phyloP scores from a whole-genome alignment of 1,140 invertebrate genomes.

The Drosophila tristis region DNA sequence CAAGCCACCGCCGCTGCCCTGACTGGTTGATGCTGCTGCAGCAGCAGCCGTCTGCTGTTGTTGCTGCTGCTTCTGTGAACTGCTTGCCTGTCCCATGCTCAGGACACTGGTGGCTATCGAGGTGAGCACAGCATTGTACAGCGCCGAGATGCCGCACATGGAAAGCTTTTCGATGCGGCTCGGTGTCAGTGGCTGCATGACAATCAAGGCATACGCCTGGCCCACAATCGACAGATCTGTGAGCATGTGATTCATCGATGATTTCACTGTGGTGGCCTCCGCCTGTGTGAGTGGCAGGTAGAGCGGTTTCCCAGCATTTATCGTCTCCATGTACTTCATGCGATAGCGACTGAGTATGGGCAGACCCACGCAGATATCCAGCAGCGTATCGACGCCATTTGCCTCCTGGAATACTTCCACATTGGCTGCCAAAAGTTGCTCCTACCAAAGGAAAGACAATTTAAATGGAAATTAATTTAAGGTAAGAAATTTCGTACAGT shows the following conservation, averaged over 20 bases:
- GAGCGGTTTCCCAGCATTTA: constrained; percentile 66
- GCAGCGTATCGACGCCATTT: constrained; percentile 75
- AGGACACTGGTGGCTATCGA: constrained; percentile 86
- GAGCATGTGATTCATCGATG: constrained; percentile 87
- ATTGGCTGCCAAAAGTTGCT: constrained; percentile 86
- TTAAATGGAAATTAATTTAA: background rate
- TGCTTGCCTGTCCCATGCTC: constrained; percentile 76
- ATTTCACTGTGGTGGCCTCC: constrained; percentile 75
- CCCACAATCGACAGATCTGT: constrained; percentile 93
- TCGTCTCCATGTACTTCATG: constrained; percentile 73
- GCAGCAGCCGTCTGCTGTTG: constrained; percentile 26
- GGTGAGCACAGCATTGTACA: constrained; percentile 91
- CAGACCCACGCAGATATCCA: constrained; percentile 72
- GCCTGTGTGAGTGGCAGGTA: constrained; percentile 75
- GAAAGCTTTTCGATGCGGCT: constrained; percentile 92
- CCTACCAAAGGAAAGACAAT: constrained; percentile 74
- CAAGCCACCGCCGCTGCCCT: constrained; percentile 39
- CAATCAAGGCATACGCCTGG: constrained; percentile 91
- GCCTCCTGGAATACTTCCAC: constrained; percentile 85
- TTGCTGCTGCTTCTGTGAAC: constrained; percentile 70
- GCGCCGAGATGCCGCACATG: constrained; percentile 89
- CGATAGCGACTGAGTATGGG: constrained; percentile 78
- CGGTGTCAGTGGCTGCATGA: constrained; percentile 92
- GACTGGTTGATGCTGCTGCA: constrained; percentile 58
- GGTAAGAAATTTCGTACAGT: constrained; percentile 54